These are phyloP conservation scores for Bedellia somnulentella DNA, from an alignment of 2,888 invertebrate species.

Conservation along the genomic window DNA sequence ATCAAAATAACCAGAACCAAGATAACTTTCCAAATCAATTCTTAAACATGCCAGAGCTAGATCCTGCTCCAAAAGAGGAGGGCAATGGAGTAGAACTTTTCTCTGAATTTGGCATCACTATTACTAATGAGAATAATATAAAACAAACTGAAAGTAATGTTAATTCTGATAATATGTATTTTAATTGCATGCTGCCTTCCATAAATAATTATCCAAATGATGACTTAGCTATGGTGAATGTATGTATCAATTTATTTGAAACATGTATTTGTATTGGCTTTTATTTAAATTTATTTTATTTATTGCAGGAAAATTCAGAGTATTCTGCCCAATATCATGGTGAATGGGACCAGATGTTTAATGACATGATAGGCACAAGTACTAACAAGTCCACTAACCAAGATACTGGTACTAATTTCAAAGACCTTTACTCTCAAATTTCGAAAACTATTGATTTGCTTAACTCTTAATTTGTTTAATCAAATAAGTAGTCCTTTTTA, in stretches of 20 bases:
- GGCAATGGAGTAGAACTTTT: slow-evolving; percentile 30
- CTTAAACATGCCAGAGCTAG: slow-evolving; percentile 43
- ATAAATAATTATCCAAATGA: slow-evolving; percentile 7
- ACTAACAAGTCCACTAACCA: slow-evolving; percentile 29
- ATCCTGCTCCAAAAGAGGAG: slow-evolving; percentile 21
- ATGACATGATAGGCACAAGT: slow-evolving; percentile 46
- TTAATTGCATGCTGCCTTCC: slow-evolving; percentile 49
- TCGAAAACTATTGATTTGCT: slow-evolving; percentile 50
- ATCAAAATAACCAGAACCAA: slow-evolving; percentile 14
- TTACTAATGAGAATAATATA: slow-evolving; percentile 18
- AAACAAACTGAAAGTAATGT: slow-evolving; percentile 6
- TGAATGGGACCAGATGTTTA: slow-evolving; percentile 54
- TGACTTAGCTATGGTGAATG: slow-evolving; percentile 29
- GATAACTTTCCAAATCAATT: slow-evolving; percentile 31
- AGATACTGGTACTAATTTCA: slow-evolving; percentile 41
- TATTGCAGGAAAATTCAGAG: slow-evolving; percentile 27
- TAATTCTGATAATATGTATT: slow-evolving; percentile 25
- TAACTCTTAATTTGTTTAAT: slow-evolving; percentile 22
- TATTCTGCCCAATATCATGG: slow-evolving; percentile 35
- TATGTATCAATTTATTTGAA: neutral
- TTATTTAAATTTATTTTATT: too few relatives aligned
- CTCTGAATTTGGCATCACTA: slow-evolving; percentile 38
- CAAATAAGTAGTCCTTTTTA: neutral
- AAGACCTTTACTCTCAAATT: slow-evolving; percentile 49
- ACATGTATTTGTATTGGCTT: neutral